Conservation (phyloP, 2,888 invertebrate genomes). For the Tolmerus cingulatus region DNA sequence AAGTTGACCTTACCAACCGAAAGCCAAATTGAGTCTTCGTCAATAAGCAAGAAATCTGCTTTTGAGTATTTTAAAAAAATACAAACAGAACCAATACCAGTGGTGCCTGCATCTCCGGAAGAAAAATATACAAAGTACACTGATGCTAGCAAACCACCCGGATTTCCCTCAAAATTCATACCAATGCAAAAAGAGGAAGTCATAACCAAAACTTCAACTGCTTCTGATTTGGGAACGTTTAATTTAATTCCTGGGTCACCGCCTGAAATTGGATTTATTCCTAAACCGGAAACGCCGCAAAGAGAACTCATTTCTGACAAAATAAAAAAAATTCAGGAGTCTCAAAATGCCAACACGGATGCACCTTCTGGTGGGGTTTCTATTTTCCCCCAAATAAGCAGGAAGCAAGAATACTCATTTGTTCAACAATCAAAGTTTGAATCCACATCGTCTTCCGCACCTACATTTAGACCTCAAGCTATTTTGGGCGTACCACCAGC, state of each 20-base stretch:
- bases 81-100: slow-evolving; percentile 55
- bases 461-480: slow-evolving; percentile 62
- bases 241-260: slow-evolving; percentile 74
- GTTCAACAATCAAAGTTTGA: slow-evolving; percentile 58
- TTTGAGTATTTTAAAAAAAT: slow-evolving; percentile 74
- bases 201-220: neutral
- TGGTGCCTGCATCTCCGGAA: slow-evolving; percentile 54
- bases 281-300: slow-evolving; percentile 63
- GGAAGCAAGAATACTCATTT: slow-evolving; percentile 51
- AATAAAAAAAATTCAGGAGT: slow-evolving; percentile 69
- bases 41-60: slow-evolving; percentile 72
- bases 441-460: slow-evolving; percentile 51
- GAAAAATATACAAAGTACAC: slow-evolving; percentile 64
- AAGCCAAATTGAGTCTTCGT: slow-evolving; percentile 64
- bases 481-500: slow-evolving; percentile 56
- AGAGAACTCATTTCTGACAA: slow-evolving; percentile 68
- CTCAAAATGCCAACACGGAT: slow-evolving; percentile 66
- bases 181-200: slow-evolving; percentile 14
- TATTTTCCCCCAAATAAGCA: slow-evolving; percentile 63
- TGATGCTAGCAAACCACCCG: slow-evolving; percentile 48
- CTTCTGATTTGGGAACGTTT: slow-evolving; percentile 62
- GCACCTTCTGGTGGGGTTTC: slow-evolving; percentile 68
- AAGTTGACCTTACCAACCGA: slow-evolving; percentile 8
- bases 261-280: slow-evolving; percentile 72
- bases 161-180: slow-evolving; percentile 1